phyloP scores from a whole-genome alignment of 2,113 vertebrate species.

The Gymnobelideus leadbeateri region DNA sequence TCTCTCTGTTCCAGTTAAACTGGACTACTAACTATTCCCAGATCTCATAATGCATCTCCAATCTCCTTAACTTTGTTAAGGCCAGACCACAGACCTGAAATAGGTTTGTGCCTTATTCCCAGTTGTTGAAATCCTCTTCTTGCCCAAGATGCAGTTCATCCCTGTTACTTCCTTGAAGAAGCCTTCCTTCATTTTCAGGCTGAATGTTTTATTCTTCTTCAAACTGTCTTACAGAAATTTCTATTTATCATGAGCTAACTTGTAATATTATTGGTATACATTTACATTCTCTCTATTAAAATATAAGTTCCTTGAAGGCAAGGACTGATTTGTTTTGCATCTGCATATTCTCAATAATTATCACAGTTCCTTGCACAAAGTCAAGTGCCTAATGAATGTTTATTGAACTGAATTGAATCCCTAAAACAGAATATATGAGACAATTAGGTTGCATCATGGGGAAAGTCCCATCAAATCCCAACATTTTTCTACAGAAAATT shows the following conservation, averaged over 20 bases:
- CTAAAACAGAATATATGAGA: not conserved
- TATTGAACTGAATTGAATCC: not conserved
- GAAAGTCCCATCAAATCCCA: not conserved
- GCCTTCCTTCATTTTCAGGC: not conserved
- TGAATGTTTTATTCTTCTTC: not conserved
- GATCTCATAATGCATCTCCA: not conserved
- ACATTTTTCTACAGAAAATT: not conserved
- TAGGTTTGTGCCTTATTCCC: no score
- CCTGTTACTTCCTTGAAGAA: not conserved
- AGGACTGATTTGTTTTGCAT: no score
- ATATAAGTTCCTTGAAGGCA: no score
- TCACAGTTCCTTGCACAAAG: not conserved
- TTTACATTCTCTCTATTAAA: no score
- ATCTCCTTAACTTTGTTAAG: not conserved
- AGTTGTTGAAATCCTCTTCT: not conserved
- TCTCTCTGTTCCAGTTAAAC: not conserved
- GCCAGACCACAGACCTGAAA: not conserved
- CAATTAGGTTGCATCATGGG: not conserved
- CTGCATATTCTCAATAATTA: not conserved
- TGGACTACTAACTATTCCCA: not conserved
- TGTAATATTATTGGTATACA: no score
- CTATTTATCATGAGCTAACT: no score
- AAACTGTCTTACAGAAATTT: no score
- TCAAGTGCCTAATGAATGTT: conserved; percentile 35
- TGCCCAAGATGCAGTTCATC: not conserved